Evolutionary conservation across 1,140 invertebrate genomes (phyloP).

Genomic region (Fopius arisanus): DNA sequence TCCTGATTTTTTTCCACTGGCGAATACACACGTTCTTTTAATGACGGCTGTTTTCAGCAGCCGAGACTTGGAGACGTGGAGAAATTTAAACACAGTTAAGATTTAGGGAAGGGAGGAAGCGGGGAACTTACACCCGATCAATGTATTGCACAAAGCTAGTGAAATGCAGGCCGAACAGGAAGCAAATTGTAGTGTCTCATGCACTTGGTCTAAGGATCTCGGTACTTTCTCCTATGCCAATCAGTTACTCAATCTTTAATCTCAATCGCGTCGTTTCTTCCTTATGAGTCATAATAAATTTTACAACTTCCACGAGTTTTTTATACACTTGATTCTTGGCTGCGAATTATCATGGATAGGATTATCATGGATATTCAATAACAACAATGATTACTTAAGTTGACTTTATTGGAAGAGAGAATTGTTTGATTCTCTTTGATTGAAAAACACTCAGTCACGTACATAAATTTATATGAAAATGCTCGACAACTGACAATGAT

Average conservation of each 20-base stretch:
- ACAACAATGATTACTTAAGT: no score
- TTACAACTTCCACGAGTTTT: not conserved
- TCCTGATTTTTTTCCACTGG: no score
- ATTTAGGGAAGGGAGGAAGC: not conserved
- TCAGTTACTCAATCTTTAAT: conserved; percentile 21
- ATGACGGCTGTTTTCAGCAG: not conserved
- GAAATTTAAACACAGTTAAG: not conserved
- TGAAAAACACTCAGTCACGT: no score
- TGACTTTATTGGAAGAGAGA: no score
- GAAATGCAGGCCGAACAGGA: conserved; percentile 43
- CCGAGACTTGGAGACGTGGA: not conserved
- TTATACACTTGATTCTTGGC: not conserved
- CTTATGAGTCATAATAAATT: conserved; percentile 18
- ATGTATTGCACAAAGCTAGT: conserved; percentile 24
- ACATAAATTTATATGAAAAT: no score
- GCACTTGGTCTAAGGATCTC: not conserved
- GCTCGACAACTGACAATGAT: no score
- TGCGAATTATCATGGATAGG: no score
- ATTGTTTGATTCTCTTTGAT: no score
- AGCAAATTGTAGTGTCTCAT: conserved; percentile 36
- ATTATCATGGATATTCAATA: no score
- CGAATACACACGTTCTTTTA: not conserved
- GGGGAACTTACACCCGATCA: not conserved
- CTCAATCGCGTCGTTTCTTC: conserved; percentile 15
- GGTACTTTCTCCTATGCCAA: conserved; percentile 28